Evolutionary conservation across 2,797 vertebrate genomes (phyloP).

Genomic region (Eupleurogrammus muticus): DNA sequence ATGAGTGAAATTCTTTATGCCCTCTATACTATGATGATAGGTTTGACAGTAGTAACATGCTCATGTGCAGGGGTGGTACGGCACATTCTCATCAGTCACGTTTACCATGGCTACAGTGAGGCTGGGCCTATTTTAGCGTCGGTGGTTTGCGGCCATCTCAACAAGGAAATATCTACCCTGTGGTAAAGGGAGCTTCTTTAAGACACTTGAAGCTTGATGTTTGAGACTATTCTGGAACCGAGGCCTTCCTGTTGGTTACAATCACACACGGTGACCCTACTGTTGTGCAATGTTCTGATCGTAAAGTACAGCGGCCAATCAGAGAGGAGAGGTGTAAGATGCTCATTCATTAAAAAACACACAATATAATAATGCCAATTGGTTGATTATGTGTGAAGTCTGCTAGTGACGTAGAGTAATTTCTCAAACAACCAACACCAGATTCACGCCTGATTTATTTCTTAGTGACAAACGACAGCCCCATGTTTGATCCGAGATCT

Average conservation of each 20-base stretch:
- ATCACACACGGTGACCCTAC: conserved; percentile 58
- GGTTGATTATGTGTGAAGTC: neutral
- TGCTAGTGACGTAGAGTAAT: neutral
- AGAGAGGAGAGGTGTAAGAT: conserved; percentile 26
- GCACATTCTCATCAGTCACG: conserved; percentile 73
- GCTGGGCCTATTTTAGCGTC: conserved; percentile 71
- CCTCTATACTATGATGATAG: conserved; percentile 55
- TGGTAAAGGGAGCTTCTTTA: conserved; percentile 79
- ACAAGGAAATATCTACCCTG: conserved; percentile 84
- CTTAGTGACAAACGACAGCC: neutral
- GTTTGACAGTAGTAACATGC: conserved; percentile 55
- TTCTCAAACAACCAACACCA: conserved; percentile 9
- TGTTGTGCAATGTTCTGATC: conserved; percentile 48
- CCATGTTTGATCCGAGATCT: conserved; percentile 8
- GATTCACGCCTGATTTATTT: neutral
- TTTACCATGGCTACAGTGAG: conserved; percentile 69
- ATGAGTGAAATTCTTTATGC: conserved; percentile 41
- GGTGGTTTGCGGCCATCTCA: conserved; percentile 79
- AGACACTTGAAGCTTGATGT: conserved; percentile 74
- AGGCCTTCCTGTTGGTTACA: conserved; percentile 75
- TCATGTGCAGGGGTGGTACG: conserved; percentile 56
- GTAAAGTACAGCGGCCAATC: conserved; percentile 28
- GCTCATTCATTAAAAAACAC: conserved; percentile 3
- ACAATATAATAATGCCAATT: neutral
- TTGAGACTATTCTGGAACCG: conserved; percentile 77